Evolutionary conservation across 2,797 vertebrate genomes (phyloP).

Genomic region (Hoplostethus atlanticus): DNA sequence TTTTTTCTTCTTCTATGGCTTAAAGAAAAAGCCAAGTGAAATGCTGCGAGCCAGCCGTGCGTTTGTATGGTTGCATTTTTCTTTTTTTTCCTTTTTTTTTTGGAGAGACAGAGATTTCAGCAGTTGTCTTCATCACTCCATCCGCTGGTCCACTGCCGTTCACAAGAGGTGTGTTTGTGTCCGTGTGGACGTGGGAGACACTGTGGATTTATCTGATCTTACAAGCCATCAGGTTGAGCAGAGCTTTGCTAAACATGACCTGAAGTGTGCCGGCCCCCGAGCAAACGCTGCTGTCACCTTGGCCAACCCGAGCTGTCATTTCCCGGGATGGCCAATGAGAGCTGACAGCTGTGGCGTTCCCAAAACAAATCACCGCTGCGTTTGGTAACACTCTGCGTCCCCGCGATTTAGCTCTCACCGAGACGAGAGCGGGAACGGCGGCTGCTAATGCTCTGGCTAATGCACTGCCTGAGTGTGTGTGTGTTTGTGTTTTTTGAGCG

Average conservation of each 20-base stretch:
- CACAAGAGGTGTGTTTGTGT: slow-evolving; percentile 79
- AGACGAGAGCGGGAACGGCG: slow-evolving; percentile 72
- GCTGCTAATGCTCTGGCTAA: slow-evolving; percentile 76
- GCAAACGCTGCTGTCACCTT: slow-evolving; percentile 87
- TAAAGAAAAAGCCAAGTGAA: slow-evolving; percentile 51
- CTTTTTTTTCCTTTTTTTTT: slow-evolving; percentile 1
- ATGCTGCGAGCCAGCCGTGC: slow-evolving; percentile 25
- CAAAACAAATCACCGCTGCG: slow-evolving; percentile 85
- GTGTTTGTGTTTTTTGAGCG: slow-evolving; percentile 2
- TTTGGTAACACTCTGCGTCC: slow-evolving; percentile 83
- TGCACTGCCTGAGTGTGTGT: slow-evolving; percentile 59
- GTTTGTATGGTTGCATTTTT: slow-evolving; percentile 37
- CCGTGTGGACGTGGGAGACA: slow-evolving; percentile 78
- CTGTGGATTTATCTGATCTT: slow-evolving; percentile 87
- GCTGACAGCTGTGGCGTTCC: slow-evolving; percentile 84
- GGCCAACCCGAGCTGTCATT: slow-evolving; percentile 80
- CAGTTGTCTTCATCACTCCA: slow-evolving; percentile 60
- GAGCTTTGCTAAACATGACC: slow-evolving; percentile 87
- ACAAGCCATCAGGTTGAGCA: slow-evolving; percentile 88
- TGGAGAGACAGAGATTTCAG: slow-evolving; percentile 37
- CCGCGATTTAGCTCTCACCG: slow-evolving; percentile 75
- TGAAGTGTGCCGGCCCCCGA: slow-evolving; percentile 87
- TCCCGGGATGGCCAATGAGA: slow-evolving; percentile 73
- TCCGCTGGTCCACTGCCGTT: slow-evolving; percentile 59
- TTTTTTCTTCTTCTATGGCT: slow-evolving; percentile 15